phyloP scores from a whole-genome alignment of 1,140 invertebrate genomes.

The Nebria ingens region DNA sequence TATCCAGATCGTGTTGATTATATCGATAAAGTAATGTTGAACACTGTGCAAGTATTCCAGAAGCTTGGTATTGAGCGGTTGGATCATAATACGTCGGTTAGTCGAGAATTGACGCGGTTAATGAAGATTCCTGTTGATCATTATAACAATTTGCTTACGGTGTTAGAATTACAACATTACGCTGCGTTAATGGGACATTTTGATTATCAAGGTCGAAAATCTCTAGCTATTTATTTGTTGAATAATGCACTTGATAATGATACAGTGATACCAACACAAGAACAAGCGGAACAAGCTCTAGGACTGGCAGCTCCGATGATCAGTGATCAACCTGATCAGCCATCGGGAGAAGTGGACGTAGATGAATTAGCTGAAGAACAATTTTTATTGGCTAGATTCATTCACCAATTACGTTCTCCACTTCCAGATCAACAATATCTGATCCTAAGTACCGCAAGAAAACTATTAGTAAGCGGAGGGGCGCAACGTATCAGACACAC shows the following conservation, averaged over 20 bases:
- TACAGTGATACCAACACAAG: constrained; percentile 77
- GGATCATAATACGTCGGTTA: constrained; percentile 72
- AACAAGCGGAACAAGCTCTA: constrained; percentile 46
- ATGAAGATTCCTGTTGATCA: constrained; percentile 91
- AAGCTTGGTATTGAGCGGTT: constrained; percentile 41
- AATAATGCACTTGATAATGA: constrained; percentile 83
- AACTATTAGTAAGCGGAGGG: constrained; percentile 78
- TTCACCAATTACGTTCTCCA: constrained; percentile 83
- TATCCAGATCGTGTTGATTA: constrained; percentile 91
- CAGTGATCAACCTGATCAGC: constrained; percentile 73
- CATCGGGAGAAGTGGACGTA: constrained; percentile 57
- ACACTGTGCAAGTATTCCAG: constrained; percentile 58
- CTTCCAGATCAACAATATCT: constrained; percentile 88
- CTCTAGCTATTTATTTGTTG: constrained; percentile 78
- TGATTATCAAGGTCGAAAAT: constrained; percentile 80
- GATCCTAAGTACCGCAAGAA: constrained; percentile 77
- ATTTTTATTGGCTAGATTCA: constrained; percentile 75
- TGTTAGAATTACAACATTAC: constrained; percentile 77
- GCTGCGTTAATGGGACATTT: constrained; percentile 77
- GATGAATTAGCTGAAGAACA: constrained; percentile 98
- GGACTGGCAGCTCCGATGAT: constrained; percentile 71
- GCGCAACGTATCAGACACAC: constrained; percentile 81
- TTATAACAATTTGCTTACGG: constrained; percentile 85
- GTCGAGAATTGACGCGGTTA: constrained; percentile 83
- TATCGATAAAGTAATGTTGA: constrained; percentile 89